Base-by-base conservation (phyloP, 2,888 invertebrate species). In the Chrysolina americana region DNA sequence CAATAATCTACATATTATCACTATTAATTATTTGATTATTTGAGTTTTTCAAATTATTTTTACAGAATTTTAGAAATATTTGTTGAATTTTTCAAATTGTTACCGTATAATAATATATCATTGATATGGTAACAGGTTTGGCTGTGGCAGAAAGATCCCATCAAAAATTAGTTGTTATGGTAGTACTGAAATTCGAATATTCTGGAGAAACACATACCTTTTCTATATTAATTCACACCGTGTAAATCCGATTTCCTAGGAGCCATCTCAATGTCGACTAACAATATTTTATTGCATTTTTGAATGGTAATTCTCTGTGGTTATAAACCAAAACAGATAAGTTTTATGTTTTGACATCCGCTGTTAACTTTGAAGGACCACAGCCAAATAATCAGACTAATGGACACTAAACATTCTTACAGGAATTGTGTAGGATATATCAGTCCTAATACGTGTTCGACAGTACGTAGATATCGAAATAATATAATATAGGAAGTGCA, bases 271-370 rank as follows among this genome's bases (percentile, higher is more conserved):
- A 9, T 28, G 59, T 15, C 28, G 59, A 23, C 28, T n/a, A 15
- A 59, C 5, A 59, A 15, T 15, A 11, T 59, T 59, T 59, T 59
- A 59, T 59, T 28, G n/a, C 59, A 53, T 59, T 59, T 59, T 59
- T 10, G 28, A 59, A 23, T 21, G 23, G 28, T 13, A 59, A 5
- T 59, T 28, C 21, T 59, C 28, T 23, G 23, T 15, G 59, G 59
- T 28, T 59, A 59, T 59, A 59, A 59, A 59, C 23, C 59, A 59
- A 59, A 59, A 59, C 23, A 11, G 59, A 59, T 59, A 59, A 59
- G n/a, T 15, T 59, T 59, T 59, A 59, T 28, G 59, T 59, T 15
- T 23, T 28, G 59, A 59, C 59, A 59, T 59, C 59, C 59, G 59
- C 59, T 59, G 6, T 59, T 59, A 53, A 53, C 19, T 53, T 53